Evolutionary conservation across 2,113 vertebrate genomes (phyloP).

Genomic region (Synodontis membranacea): DNA sequence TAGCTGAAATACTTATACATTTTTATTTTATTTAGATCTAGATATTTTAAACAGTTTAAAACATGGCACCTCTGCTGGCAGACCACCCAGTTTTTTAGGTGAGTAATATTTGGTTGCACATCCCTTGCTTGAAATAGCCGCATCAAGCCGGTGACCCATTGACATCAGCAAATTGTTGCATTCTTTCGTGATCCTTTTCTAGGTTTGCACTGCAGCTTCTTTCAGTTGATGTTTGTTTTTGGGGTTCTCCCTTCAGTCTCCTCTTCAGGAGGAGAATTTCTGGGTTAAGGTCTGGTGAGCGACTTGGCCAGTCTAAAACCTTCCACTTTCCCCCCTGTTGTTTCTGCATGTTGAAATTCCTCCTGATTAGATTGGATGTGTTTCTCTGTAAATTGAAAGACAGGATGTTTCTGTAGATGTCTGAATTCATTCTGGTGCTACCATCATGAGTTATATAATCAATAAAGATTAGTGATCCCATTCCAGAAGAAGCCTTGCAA

Average conservation of each 20-base stretch:
- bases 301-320: not conserved
- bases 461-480: not conserved
- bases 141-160: not conserved
- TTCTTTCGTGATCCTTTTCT: not conserved
- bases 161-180: not conserved
- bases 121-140: not conserved
- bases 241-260: not conserved
- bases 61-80: not conserved
- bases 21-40: not conserved
- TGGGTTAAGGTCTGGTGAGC: not conserved
- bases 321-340: not conserved
- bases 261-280: not conserved
- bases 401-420: no score
- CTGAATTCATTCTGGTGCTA: no score
- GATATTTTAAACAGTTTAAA: not conserved
- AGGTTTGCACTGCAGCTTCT: not conserved
- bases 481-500: not conserved
- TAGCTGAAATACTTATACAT: no score
- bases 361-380: no score
- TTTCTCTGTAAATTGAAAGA: no score
- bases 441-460: no score
- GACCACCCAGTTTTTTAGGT: not conserved
- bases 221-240: not conserved
- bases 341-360: no score
- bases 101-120: not conserved